A percentile compares a stretch with the other conserved stretches of the same genome.
These are phyloP conservation scores for Drosophila subobscura DNA, from an alignment of 1,140 invertebrate species.

Conservation along the genomic window DNA sequence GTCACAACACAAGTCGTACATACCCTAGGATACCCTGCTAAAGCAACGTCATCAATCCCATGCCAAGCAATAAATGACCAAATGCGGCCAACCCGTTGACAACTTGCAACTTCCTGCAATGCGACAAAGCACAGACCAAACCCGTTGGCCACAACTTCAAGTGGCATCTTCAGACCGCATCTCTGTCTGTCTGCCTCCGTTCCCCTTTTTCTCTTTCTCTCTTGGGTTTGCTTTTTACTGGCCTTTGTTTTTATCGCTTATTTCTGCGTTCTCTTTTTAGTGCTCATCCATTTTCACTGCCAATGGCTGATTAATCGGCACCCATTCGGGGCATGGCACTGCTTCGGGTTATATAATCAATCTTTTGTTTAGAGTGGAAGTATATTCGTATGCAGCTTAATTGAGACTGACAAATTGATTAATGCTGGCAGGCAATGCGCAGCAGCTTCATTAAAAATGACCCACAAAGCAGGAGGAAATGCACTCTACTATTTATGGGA, in stretches of 20 bases:
- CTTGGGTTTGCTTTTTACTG: constrained; percentile 17
- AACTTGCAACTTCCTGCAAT: constrained; percentile 56
- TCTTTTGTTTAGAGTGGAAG: constrained; percentile 39
- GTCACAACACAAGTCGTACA: background rate
- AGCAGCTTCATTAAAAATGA: constrained; percentile 21
- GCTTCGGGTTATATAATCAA: constrained; percentile 33
- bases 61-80: constrained; percentile 41
- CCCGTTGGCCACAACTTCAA: constrained; percentile 40
- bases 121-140: constrained; percentile 53
- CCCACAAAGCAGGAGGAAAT: constrained; percentile 13
- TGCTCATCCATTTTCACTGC: constrained; percentile 26
- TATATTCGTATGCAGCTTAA: constrained; percentile 11
- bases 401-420: constrained; percentile 47
- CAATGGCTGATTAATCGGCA: constrained; percentile 42
- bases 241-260: constrained; percentile 44
- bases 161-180: constrained; percentile 50
- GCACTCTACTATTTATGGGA: constrained; percentile 6
- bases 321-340: constrained; percentile 28
- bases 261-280: constrained; percentile 36
- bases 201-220: constrained; percentile 23
- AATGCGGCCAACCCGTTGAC: constrained; percentile 52
- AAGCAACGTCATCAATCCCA: constrained; percentile 56
- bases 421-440: constrained; percentile 17
- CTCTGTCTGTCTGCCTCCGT: constrained; percentile 29
- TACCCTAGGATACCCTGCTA: constrained; percentile 6